Percentiles rank a stretch among this genome's conserved stretches.
phyloP scores from a whole-genome alignment of 2,888 invertebrate genomes.

The Mythimna vitellina region DNA sequence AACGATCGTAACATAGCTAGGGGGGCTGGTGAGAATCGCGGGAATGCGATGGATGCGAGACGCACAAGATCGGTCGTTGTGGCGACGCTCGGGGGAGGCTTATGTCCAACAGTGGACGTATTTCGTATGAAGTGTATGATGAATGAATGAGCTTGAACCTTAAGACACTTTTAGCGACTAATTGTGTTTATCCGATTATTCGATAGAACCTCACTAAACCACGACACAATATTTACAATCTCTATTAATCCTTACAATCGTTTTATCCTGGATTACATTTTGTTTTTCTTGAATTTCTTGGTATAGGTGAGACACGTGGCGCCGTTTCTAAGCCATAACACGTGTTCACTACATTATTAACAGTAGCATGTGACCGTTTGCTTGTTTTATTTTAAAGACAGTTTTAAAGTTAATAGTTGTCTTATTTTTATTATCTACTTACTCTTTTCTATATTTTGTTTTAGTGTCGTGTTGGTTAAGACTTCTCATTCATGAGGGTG shows the following conservation, averaged over 20 bases:
- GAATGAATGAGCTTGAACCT: too few relatives aligned
- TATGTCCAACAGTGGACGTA: too few relatives aligned
- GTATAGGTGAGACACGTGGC: constrained; percentile 32
- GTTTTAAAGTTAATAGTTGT: constrained; percentile 10
- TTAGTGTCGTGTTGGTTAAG: too few relatives aligned
- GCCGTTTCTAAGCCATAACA: constrained; percentile 24
- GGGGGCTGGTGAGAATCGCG: too few relatives aligned
- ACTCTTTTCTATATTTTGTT: neutral
- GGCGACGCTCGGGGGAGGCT: too few relatives aligned
- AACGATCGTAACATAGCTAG: too few relatives aligned
- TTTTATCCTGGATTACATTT: neutral
- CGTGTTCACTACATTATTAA: constrained; percentile 49
- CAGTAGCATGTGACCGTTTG: constrained; percentile 18
- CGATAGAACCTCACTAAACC: neutral
- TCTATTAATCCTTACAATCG: constrained; percentile 27
- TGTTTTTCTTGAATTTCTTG: constrained; percentile 1
- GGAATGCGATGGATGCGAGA: too few relatives aligned
- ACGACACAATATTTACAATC: constrained; percentile 20
- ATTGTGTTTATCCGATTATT: too few relatives aligned
- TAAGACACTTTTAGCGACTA: neutral
- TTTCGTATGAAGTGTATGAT: too few relatives aligned
- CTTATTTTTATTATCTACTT: constrained; percentile 16
- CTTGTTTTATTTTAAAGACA: constrained; percentile 23
- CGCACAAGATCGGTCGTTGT: too few relatives aligned
- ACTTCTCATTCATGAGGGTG: too few relatives aligned